Base-by-base conservation (phyloP, 2,888 invertebrate genomes). In the Parthenolecanium corni region DNA sequence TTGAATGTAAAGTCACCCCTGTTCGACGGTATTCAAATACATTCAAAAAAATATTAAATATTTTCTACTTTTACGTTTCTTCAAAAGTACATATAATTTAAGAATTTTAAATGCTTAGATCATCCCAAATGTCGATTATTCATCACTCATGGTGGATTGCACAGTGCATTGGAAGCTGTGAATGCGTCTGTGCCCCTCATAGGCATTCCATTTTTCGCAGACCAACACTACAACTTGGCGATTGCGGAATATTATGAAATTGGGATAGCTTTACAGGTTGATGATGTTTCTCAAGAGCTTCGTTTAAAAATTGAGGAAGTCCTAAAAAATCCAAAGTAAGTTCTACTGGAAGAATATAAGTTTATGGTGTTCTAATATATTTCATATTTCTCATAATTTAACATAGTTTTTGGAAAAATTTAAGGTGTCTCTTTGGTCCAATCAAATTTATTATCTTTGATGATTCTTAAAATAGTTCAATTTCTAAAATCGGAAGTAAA, bases 141-240 rank as follows among this genome's bases (percentile, higher is more conserved):
- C 46, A 62, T 66, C 9, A 66, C 66, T 12, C 66, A 66, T n/a
- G 66, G 66, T 5, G 66, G 66, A 4, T 14, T 66, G 9, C 64
- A 64, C 51, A 58, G 66, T 47, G 46, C 65, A 2, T 52, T 65
- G 38, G 66, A 66, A 31, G 62, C 61, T 5, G 47, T 62, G 20
- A 62, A 54, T 21, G 47, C 62, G 1, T 62, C 62, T 1, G 46
- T 62, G n/a, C 66, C 66, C 2, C 42, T 66, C 21, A 36, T 66
- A 11, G 66, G 66, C 2, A 46, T 66, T n/a, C 66, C 66, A 18
- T 66, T 66, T 14, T 66, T 65, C 25, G 64, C 64, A 11, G 66
- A 66, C 25, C 66, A 66, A 24, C 42, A 51, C 11, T 40, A 42
- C 40, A 66, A 66, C 52, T 56, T 66, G 46, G 42, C 21, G 2